Percentiles rank a stretch among this genome's conserved stretches.
Evolutionary conservation across 2,888 invertebrate genomes (phyloP).

Genomic region (Antheraea assamensis): DNA sequence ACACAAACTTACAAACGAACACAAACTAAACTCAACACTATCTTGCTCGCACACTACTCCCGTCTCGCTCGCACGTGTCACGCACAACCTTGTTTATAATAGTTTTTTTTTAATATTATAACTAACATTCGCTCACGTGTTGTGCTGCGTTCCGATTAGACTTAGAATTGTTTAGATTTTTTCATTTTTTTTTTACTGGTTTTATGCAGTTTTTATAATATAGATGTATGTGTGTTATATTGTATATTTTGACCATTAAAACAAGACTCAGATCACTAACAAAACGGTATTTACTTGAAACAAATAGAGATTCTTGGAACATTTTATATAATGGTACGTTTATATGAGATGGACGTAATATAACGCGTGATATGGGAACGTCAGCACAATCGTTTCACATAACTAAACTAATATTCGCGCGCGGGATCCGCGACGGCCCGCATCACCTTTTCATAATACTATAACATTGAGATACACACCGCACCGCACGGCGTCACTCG

Average conservation of each 20-base stretch:
- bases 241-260: no score
- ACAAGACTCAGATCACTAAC: no score
- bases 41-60: constrained; percentile 37
- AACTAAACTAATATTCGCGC: constrained; percentile 36
- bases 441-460: constrained; percentile 42
- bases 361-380: not conserved
- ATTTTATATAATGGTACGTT: not conserved
- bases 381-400: not conserved
- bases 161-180: not conserved
- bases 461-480: constrained; percentile 39
- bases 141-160: constrained; percentile 4
- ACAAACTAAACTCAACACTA: constrained; percentile 17
- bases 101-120: constrained; percentile 44
- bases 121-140: constrained; percentile 40
- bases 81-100: constrained; percentile 62
- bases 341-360: not conserved
- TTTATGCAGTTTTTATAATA: no score
- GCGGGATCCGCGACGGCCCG: constrained; percentile 33
- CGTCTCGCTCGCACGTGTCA: constrained; percentile 51
- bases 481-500: constrained; percentile 31
- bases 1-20: not conserved
- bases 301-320: not conserved
- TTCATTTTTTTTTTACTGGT: not conserved
- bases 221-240: no score
- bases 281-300: no score